Percentiles rank a stretch among this genome's conserved stretches.
Evolutionary conservation across 2,113 vertebrate species (phyloP).

Genomic region (Emydura subglobosa): DNA sequence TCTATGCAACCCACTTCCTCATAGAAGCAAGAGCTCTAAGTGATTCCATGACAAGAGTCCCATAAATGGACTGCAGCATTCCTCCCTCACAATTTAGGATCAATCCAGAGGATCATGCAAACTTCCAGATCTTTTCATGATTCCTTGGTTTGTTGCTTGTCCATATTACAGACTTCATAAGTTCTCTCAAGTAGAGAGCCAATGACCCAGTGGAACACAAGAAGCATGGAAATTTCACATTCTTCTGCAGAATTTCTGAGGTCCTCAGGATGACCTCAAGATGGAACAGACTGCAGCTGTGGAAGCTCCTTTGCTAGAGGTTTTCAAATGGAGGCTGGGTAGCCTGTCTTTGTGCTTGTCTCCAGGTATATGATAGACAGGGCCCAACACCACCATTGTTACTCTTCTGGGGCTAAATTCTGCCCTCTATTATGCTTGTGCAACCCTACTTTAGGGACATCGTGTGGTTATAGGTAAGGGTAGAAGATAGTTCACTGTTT

Average conservation of each 20-base stretch:
- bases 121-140: too few species aligned
- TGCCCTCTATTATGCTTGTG: not conserved
- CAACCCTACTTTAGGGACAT: not conserved
- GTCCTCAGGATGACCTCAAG: not conserved
- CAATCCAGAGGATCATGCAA: too few species aligned
- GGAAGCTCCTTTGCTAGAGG: not conserved
- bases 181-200: too few species aligned
- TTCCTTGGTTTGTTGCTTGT: too few species aligned
- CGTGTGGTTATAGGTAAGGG: not conserved
- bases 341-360: not conserved
- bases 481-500: too few species aligned
- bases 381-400: not conserved
- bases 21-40: too few species aligned
- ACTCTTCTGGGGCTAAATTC: not conserved
- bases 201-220: not conserved
- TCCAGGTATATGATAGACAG: not conserved
- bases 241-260: not conserved
- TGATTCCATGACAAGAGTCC: too few species aligned
- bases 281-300: not conserved
- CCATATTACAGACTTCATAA: too few species aligned
- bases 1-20: too few species aligned
- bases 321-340: not conserved
- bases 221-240: not conserved
- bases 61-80: too few species aligned
- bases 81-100: too few species aligned